Percentiles rank a stretch among this genome's conserved stretches.
These are phyloP conservation scores for Acrobeloides nanus DNA, from an alignment of 2,888 invertebrate genomes.

Conservation along the genomic window DNA sequence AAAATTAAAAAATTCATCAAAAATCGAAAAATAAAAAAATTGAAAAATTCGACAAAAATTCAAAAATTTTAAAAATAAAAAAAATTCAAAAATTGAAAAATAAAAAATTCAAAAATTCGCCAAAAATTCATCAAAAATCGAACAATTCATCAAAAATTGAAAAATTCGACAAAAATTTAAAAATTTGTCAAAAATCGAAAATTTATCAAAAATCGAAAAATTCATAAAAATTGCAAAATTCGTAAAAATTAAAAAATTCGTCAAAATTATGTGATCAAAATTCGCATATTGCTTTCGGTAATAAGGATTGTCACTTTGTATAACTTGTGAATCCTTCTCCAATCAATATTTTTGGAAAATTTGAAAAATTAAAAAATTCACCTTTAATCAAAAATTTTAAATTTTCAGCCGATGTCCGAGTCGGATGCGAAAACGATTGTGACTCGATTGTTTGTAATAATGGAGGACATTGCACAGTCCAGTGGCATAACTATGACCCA, in stretches of 20 bases:
- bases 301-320: conserved; percentile 2
- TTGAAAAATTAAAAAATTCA: not conserved
- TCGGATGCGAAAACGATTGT: conserved; percentile 38
- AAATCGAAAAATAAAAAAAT: not conserved
- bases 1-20: not conserved
- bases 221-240: too few relatives aligned
- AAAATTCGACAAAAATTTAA: too few relatives aligned
- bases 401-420: conserved; percentile 28
- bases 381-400: not conserved
- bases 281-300: too few relatives aligned
- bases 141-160: too few relatives aligned
- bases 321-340: not conserved
- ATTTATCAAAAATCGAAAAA: too few relatives aligned
- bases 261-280: too few relatives aligned
- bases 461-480: conserved; percentile 44
- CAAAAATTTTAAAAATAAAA: too few relatives aligned
- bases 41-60: not conserved
- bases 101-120: too few relatives aligned
- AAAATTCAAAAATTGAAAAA: too few relatives aligned
- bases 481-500: conserved; percentile 39
- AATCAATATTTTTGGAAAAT: not conserved
- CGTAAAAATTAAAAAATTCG: too few relatives aligned
- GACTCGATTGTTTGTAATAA: conserved; percentile 34
- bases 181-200: too few relatives aligned
- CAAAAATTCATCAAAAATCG: too few relatives aligned